Evolutionary conservation across 2,113 vertebrate genomes (phyloP).

Genomic region (Numenius arquata): DNA sequence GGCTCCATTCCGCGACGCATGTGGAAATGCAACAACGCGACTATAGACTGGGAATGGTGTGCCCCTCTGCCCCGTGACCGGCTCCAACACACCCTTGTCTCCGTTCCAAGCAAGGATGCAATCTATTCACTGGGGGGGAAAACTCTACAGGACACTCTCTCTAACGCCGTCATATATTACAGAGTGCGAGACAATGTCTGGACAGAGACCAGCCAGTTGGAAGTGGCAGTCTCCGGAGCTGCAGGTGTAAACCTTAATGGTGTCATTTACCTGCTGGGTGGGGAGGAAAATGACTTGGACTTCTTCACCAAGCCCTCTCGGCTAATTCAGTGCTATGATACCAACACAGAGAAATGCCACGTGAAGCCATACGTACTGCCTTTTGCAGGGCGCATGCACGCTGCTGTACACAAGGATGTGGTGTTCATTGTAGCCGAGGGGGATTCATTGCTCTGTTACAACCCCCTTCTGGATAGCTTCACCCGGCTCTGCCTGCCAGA

Average conservation of each 20-base stretch:
- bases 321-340: constrained; percentile 97
- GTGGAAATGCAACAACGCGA: constrained; percentile 99
- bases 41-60: constrained; percentile 98
- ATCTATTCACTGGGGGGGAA: constrained; percentile 97
- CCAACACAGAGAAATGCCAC: constrained; percentile 87
- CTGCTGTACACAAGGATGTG: constrained; percentile 94
- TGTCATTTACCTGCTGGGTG: constrained; percentile 93
- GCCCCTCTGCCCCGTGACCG: constrained; percentile 94
- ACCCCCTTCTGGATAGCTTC: constrained; percentile 95
- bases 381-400: constrained; percentile 94
- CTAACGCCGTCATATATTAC: constrained; percentile 95
- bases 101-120: constrained; percentile 86
- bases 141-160: constrained; percentile 94
- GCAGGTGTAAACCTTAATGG: constrained; percentile 94
- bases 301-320: constrained; percentile 98
- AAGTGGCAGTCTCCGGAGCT: constrained; percentile 92
- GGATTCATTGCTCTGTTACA: constrained; percentile 94
- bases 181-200: constrained; percentile 94
- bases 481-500: constrained; percentile 94
- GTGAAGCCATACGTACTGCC: constrained; percentile 94
- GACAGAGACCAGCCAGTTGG: constrained; percentile 93
- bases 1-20: constrained; percentile 97
- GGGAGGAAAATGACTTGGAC: constrained; percentile 97
- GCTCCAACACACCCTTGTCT: constrained; percentile 95
- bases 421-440: constrained; percentile 96